These are phyloP conservation scores for Aegypius monachus DNA, from an alignment of 2,113 vertebrate genomes.

Conservation along the genomic window DNA sequence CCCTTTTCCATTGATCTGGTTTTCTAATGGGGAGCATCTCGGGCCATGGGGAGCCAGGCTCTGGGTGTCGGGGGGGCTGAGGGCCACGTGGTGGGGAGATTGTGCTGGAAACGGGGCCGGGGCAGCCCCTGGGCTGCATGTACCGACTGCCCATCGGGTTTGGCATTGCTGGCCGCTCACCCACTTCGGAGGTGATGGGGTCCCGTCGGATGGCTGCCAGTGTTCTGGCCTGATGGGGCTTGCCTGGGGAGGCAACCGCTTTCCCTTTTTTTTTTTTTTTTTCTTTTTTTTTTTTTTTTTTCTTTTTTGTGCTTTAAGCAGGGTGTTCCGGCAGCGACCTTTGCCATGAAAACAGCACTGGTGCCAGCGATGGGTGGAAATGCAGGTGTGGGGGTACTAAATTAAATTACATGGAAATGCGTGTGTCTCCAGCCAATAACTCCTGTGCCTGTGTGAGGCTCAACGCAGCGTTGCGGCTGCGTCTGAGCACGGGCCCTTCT, in stretches of 20 bases:
- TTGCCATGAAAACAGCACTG: not conserved
- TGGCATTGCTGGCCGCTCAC: not conserved
- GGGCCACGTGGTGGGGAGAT: fast-evolving
- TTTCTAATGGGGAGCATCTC: not conserved
- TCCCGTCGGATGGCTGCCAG: not conserved
- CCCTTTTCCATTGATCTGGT: not conserved
- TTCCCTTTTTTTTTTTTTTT: not conserved
- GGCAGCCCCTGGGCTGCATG: not conserved
- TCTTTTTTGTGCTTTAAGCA: not conserved
- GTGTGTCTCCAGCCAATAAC: not conserved
- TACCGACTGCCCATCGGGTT: fast-evolving
- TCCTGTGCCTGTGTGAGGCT: not conserved
- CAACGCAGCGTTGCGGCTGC: fast-evolving
- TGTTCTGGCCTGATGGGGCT: not conserved
- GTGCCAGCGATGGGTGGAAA: not conserved
- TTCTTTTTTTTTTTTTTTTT: no score
- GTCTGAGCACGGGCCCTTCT: not conserved
- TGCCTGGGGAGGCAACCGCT: not conserved
- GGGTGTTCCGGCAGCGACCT: fast-evolving
- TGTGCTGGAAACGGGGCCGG: not conserved
- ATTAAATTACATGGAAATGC: not conserved
- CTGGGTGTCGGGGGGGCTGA: not conserved
- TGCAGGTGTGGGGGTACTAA: not conserved
- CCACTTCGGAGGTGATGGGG: not conserved
- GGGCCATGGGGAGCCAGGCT: not conserved